A percentile compares a stretch with the other conserved stretches of the same genome.
Evolutionary conservation across 2,888 invertebrate species (phyloP).

Genomic region (Malachius bipustulatus): DNA sequence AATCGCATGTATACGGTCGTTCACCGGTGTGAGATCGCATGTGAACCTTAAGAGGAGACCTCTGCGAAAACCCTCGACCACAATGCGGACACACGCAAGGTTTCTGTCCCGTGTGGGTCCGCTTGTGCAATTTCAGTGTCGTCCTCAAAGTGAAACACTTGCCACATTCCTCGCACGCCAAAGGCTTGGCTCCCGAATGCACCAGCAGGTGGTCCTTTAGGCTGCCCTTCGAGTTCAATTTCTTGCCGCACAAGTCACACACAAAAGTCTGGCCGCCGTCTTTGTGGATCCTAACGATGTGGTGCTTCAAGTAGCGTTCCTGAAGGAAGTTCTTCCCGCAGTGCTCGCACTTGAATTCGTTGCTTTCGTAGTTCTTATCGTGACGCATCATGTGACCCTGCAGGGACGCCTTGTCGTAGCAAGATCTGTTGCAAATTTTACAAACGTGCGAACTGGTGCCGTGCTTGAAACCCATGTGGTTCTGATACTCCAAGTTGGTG

Average conservation of each 20-base stretch:
- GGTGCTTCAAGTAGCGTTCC: conserved; percentile 19
- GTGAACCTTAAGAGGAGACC: conserved; percentile 21
- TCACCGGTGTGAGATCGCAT: conserved; percentile 36
- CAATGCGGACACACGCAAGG: conserved; percentile 20
- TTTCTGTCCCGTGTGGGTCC: conserved; percentile 37
- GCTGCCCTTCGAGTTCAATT: conserved; percentile 23
- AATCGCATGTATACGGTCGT: conserved; percentile 37
- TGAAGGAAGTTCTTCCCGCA: conserved; percentile 21
- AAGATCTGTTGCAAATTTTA: conserved; percentile 24
- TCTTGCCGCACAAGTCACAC: conserved; percentile 29
- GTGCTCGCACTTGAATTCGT: conserved; percentile 7
- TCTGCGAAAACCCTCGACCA: conserved; percentile 20
- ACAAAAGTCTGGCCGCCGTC: conserved; percentile 21
- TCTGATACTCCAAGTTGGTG: conserved; percentile 25
- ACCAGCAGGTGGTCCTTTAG: conserved; percentile 29
- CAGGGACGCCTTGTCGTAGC: conserved; percentile 25
- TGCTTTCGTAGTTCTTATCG: conserved; percentile 19
- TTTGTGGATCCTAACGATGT: conserved; percentile 19
- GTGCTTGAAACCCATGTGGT: conserved; percentile 25
- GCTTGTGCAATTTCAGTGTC: conserved; percentile 33
- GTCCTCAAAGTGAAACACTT: conserved; percentile 28
- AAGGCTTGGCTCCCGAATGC: conserved; percentile 34
- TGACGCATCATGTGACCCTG: conserved; percentile 26
- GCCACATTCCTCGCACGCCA: conserved; percentile 33
- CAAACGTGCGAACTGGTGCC: conserved; percentile 24